Conservation (phyloP, 2,113 vertebrate species). For the Gulo gulo region DNA sequence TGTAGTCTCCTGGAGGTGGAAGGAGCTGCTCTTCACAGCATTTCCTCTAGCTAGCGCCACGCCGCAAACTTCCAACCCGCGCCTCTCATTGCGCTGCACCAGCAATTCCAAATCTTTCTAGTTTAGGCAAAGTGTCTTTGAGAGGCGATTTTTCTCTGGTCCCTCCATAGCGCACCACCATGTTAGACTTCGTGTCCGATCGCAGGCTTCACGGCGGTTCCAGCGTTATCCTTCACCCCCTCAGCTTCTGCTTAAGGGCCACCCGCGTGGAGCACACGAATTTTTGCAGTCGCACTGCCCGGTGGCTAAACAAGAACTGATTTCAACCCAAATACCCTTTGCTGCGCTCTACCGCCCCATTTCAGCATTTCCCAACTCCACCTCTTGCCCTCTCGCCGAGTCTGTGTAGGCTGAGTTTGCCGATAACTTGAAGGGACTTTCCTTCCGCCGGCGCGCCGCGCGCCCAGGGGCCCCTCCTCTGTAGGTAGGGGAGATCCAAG, state of each 20-base stretch:
- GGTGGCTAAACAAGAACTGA: neutral
- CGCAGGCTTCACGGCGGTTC: neutral
- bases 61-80: neutral
- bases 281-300: neutral
- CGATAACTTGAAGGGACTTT: neutral
- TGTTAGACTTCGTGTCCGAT: neutral
- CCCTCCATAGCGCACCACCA: neutral
- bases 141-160: neutral
- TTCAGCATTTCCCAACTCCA: rapidly evolving
- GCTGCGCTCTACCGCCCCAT: neutral
- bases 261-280: neutral
- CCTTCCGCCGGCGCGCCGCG: rapidly evolving
- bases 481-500: too few species aligned
- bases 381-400: neutral
- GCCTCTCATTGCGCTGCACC: neutral
- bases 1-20: neutral
- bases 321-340: neutral
- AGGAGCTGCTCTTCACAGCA: rapidly evolving
- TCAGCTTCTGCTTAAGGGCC: neutral
- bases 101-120: neutral
- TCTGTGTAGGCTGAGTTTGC: neutral
- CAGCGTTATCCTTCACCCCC: neutral
- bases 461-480: rapidly evolving
- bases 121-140: too few species aligned
- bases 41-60: rapidly evolving